A percentile compares a stretch with the other conserved stretches of the same genome.
These are phyloP conservation scores for Lacanobia oleracea DNA, from an alignment of 2,888 invertebrate genomes.

Conservation along the genomic window DNA sequence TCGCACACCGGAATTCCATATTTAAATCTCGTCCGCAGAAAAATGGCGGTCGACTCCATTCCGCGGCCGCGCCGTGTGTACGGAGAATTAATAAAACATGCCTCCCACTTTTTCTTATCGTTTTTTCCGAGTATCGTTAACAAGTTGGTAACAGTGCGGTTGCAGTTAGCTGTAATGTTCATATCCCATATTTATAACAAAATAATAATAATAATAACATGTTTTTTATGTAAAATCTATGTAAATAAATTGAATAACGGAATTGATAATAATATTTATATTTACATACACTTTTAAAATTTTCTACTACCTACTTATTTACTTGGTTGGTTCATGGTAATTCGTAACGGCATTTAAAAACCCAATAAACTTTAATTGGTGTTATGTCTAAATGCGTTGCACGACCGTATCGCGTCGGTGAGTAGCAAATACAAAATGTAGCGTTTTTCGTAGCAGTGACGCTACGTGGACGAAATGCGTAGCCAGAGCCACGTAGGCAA, in stretches of 20 bases:
- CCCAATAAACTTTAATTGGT: constrained; percentile 68
- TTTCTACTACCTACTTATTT: constrained; percentile 63
- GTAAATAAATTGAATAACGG: too few species aligned
- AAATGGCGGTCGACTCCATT: constrained; percentile 89
- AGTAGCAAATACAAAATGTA: constrained; percentile 67
- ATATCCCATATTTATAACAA: constrained; percentile 71
- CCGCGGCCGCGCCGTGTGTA: constrained; percentile 85
- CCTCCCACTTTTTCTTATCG: constrained; percentile 83
- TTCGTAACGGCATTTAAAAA: constrained; percentile 76
- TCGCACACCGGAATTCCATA: constrained; percentile 91
- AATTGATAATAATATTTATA: constrained; percentile 78
- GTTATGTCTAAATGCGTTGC: constrained; percentile 65
- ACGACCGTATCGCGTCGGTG: constrained; percentile 63
- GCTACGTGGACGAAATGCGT: constrained; percentile 67
- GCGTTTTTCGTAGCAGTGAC: constrained; percentile 72
- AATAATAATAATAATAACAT: too few species aligned
- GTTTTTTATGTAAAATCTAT: too few species aligned
- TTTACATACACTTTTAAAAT: constrained; percentile 64
- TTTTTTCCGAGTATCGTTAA: constrained; percentile 86
- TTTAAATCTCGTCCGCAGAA: constrained; percentile 91
- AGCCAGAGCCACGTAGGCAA: constrained; percentile 43
- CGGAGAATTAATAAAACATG: constrained; percentile 90
- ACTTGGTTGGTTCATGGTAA: constrained; percentile 56
- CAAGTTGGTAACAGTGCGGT: constrained; percentile 80
- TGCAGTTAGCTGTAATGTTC: constrained; percentile 78